Base-by-base conservation (phyloP, 1,140 invertebrate species). In the Battus philenor region DNA sequence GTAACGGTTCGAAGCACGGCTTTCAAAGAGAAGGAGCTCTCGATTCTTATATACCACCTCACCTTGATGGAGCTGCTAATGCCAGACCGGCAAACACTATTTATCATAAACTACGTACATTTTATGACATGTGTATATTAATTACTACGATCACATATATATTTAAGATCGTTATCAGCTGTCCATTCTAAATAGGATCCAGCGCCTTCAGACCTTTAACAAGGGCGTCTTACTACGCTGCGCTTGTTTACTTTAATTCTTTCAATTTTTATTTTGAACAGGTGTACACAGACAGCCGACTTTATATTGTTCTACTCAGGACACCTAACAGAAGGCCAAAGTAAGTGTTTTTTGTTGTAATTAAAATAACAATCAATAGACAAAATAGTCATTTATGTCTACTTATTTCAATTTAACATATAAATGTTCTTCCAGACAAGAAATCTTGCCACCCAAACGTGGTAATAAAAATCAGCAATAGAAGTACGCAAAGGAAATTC, bases 261-360 rank as follows among this genome's bases (percentile, higher is more conserved):
- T 8, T 27, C 24, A 3, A 9, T 15, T 13, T 41, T 34, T 33
- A 27, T 47, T 47, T 32, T 20, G 50, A 44, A 2, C 50, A 66
- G 66, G 56, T 33, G 59, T 59, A 26, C 62, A 54, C 48, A 46
- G 66, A 0, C 66, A 62, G 18, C 33, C 59, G 8, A 66, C 59
- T 1, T 27, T 66, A 5, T 69, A 59, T 22, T 66, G 66, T 11
- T 33, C 59, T 7, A 30, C 44, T 4, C 54, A 55, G 24, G 68
- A 71, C 15, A 52, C 61, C 22, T 72, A 68, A 55, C 59, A 38
- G n/a, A 50, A 41, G 24, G 36, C 29, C 16, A 30, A 56, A 41
- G 50, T 56, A 41, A 38, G 44, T 51, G 11, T 27, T 2, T 27
- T 9, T 27, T 6, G n/a, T 27, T n/a, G 2, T 27, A 27, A 6